Conservation (phyloP, 2,888 invertebrate genomes). For the Perizoma flavofasciatum region DNA sequence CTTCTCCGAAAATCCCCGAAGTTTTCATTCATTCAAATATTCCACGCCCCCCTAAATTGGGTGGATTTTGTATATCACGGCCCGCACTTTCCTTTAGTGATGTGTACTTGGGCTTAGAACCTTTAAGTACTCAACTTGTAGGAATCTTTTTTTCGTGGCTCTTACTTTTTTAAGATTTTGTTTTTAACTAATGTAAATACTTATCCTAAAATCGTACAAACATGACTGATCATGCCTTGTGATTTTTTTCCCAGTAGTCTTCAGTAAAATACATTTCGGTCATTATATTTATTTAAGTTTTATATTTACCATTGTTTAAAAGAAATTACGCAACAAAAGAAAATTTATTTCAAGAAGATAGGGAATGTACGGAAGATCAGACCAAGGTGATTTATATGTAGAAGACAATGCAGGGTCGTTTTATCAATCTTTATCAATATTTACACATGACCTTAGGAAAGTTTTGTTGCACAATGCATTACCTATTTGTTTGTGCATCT, state of each 20-base stretch:
- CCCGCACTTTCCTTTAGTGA: constrained; percentile 48
- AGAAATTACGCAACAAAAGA: too few relatives aligned
- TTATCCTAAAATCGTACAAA: too few relatives aligned
- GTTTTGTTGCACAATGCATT: constrained; percentile 42
- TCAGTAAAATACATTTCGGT: too few relatives aligned
- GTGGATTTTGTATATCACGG: constrained; percentile 47
- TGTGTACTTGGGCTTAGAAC: constrained; percentile 43
- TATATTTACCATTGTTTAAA: too few relatives aligned
- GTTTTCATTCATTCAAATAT: constrained; percentile 69
- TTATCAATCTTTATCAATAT: constrained; percentile 66
- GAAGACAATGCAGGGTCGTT: constrained; percentile 68
- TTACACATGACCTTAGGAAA: constrained; percentile 64
- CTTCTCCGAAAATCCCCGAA: constrained; percentile 62
- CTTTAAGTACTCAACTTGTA: constrained; percentile 29
- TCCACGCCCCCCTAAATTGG: constrained; percentile 51
- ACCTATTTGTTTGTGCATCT: constrained; percentile 22
- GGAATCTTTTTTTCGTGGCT: too few relatives aligned
- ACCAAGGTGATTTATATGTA: constrained; percentile 41
- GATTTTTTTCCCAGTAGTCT: too few relatives aligned
- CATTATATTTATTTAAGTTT: too few relatives aligned
- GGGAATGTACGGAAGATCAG: constrained; percentile 45
- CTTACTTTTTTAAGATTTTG: too few relatives aligned
- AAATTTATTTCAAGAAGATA: not conserved
- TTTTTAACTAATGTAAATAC: too few relatives aligned
- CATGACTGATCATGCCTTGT: too few relatives aligned